Evolutionary conservation across 2,888 invertebrate genomes (phyloP), one percentile per base, ranked within the genome.

Genomic region (Dendrolimus houi): DNA sequence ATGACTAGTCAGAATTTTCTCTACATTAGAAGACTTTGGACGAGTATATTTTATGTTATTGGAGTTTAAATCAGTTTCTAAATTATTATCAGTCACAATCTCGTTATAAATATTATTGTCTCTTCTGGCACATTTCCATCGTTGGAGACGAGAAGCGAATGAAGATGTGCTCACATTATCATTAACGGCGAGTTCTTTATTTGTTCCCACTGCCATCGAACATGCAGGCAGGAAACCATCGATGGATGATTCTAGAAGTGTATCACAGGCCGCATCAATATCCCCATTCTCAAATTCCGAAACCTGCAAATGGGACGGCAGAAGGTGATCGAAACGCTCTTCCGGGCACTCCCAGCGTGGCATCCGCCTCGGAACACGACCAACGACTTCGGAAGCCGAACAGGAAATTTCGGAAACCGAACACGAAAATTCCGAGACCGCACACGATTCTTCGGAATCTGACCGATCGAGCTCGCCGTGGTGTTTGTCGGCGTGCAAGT

Each of bases 311-410:
- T 17, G 17, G 17, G 57, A 55, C 13, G 63, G 9, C 67, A 62
- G 29, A 29, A 60, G 69, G 67, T 56, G 56, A 40, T 17, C 62
- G 65, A 52, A 65, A 68, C 40, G 8, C 29, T 53, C 57, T 52
- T 8, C 9, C 13, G 65, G 67, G 53, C 66, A 62, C 59, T 75
- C 75, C 83, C 83, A 83, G 14, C 62, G 62, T 62, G 57, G 57
- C 62, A 82, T 61, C 59, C 77, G 73, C 7, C 75, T 68, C 66
- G 79, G 74, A 17, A 60, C 54, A 6, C 64, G 64, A 42, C 68
- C 77, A 56, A 61, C 66, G 60, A 77, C 68, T 65, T 79, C 71
- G 42, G 82, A 81, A 2, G 84, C 84, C 12, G 85, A 85, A 7
- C 67, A 74, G 7, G 80, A 82, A 54, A 71, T 68, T 56, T 77